These are phyloP conservation scores for Haliclona indistincta DNA, from an alignment of 37 sponge, comb jelly and placozoan species.

Conservation along the genomic window DNA sequence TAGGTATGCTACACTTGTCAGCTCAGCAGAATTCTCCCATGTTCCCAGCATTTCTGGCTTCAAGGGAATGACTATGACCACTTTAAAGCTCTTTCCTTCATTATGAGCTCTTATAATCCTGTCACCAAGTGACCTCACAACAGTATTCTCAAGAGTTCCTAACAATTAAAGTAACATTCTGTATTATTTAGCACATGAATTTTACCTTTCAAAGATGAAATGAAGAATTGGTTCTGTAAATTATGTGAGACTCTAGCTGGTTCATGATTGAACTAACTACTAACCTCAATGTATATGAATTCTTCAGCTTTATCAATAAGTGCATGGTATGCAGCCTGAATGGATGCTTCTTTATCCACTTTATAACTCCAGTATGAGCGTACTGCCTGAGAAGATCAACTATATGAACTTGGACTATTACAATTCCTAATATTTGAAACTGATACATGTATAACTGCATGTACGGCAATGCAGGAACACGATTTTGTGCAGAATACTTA, in stretches of 20 bases:
- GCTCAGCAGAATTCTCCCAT: too few relatives aligned
- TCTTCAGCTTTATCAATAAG: slow-evolving; percentile 60
- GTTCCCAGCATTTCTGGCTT: slow-evolving; percentile 53
- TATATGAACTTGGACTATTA: too few relatives aligned
- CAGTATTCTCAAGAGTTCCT: slow-evolving; percentile 31
- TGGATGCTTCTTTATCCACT: slow-evolving; percentile 61
- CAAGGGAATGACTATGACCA: slow-evolving; percentile 60
- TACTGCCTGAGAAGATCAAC: too few relatives aligned
- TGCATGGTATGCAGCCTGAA: slow-evolving; percentile 45
- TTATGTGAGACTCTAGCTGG: neutral
- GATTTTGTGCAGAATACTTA: too few relatives aligned
- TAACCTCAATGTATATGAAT: slow-evolving; percentile 75
- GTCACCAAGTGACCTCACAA: slow-evolving; percentile 34
- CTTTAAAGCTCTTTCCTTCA: slow-evolving; percentile 42
- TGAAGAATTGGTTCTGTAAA: slow-evolving; percentile 79
- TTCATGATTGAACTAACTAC: neutral
- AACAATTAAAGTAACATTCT: too few relatives aligned
- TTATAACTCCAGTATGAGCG: too few relatives aligned
- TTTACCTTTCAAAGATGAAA: slow-evolving; percentile 40
- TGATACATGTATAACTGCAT: too few relatives aligned
- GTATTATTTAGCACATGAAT: too few relatives aligned
- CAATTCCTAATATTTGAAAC: too few relatives aligned
- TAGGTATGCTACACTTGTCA: slow-evolving; percentile 47
- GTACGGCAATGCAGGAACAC: too few relatives aligned
- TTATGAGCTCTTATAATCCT: slow-evolving; percentile 55